Evolutionary conservation across 30 jellyfish, hydroid and myxozoan genomes (phyloP).

Genomic region (Aurelia sp.): DNA sequence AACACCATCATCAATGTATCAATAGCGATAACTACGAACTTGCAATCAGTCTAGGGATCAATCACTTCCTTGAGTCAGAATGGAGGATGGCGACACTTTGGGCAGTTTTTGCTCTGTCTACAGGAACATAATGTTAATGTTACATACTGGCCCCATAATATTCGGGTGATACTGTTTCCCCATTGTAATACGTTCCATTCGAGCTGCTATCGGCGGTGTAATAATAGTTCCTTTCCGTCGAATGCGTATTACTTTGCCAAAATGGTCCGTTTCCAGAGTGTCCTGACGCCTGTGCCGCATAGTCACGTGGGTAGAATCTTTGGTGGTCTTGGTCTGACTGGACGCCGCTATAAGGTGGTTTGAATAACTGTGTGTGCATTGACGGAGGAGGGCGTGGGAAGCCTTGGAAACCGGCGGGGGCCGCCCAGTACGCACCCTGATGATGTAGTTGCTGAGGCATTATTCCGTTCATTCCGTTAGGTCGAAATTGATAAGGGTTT

Average conservation of each 20-base stretch:
- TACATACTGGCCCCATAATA: constrained; percentile 71
- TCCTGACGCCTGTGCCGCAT: constrained; percentile 60
- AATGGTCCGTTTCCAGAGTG: constrained; percentile 49
- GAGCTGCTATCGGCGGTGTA: constrained; percentile 65
- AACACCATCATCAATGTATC: too few species aligned
- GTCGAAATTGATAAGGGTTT: constrained; percentile 68
- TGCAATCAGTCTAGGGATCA: background rate
- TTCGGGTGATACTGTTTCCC: constrained; percentile 72
- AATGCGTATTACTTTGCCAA: constrained; percentile 62
- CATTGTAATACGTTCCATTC: constrained; percentile 50
- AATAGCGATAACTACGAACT: too few species aligned
- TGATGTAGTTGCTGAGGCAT: constrained; percentile 71
- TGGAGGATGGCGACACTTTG: background rate
- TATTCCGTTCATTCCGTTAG: constrained; percentile 62
- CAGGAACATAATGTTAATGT: background rate
- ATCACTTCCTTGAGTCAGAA: background rate
- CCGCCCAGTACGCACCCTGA: constrained; percentile 65
- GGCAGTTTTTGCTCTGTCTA: background rate
- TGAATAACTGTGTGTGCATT: constrained; percentile 67
- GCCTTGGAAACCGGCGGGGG: constrained; percentile 55
- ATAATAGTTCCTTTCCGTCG: constrained; percentile 61
- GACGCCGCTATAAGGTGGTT: constrained; percentile 53
- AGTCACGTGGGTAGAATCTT: constrained; percentile 54
- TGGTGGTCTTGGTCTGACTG: constrained; percentile 41
- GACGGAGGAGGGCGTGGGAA: constrained; percentile 68